Evolutionary conservation across 2,888 invertebrate species (phyloP), one percentile per base, ranked within the genome.

Genomic region (Dryobota labecula): DNA sequence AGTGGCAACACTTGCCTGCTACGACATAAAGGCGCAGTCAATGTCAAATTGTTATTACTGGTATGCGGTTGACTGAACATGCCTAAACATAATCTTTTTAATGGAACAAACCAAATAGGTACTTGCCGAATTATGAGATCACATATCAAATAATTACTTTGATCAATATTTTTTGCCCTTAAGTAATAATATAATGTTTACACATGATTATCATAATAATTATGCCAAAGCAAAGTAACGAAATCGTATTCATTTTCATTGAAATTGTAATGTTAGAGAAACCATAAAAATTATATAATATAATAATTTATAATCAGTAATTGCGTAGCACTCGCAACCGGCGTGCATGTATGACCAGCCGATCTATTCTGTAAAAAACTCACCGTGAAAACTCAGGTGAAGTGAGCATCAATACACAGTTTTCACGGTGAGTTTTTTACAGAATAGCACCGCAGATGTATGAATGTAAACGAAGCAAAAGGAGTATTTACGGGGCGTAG

Each of bases 121-220:
- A 9, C n/a, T 5, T 15, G 9, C 5, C n/a, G n/a, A 61, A 67
- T 67, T 76, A 51, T 38, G 76, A 76, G 68, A 73, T 73, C 73
- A 68, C 57, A 51, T 51, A 38, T 13, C 20, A 51, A 75, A 49
- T 49, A 49, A 54, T 54, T 53, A 20, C 27, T 60, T 45, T 6
- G n/a, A n/a, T 74, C 9, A 45, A n/a, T 47, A 54, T 38, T 36
- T 30, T 18, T 8, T 18, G 24, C n/a, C 4, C 8, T 41, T 5
- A 43, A 41, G 6, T 47, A 24, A 33, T 33, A 54, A 33, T 43
- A 36, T 20, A 47, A 65, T 4, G 1, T 18, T 45, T 62, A 30
- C 11, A 43, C 9, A 70, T 38, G 5, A 3, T 45, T 57, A 43
- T 62, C 38, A 11, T 30, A 38, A 45, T 43, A 67, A 49, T 58